phyloP scores from a whole-genome alignment of 2,797 vertebrate species.

The Merluccius polli region DNA sequence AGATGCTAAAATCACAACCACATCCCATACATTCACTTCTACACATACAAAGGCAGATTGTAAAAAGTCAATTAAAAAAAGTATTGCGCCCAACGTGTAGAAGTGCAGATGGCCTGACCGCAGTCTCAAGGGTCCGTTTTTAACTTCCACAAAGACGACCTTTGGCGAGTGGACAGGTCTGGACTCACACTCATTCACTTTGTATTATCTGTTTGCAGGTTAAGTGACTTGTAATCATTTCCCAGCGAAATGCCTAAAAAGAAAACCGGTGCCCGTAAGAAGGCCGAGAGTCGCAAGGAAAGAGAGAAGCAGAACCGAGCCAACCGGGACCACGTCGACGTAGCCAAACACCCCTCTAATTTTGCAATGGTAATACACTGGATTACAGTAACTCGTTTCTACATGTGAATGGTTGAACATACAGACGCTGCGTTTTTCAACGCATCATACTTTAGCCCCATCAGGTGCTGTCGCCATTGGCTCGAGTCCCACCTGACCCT shows the following conservation, averaged over 20 bases:
- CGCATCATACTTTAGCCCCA: neutral
- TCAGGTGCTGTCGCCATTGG: neutral
- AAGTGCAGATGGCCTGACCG: too few species aligned
- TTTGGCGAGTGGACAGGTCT: neutral
- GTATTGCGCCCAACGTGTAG: too few species aligned
- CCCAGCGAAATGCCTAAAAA: slow-evolving; percentile 88
- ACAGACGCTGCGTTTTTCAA: neutral
- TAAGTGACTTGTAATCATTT: neutral
- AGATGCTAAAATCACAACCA: too few species aligned
- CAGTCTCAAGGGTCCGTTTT: too few species aligned
- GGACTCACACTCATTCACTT: too few species aligned
- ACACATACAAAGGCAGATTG: too few species aligned
- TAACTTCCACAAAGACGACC: neutral
- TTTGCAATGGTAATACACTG: slow-evolving; percentile 77
- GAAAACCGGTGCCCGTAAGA: slow-evolving; percentile 96
- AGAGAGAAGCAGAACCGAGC: slow-evolving; percentile 91
- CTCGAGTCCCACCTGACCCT: too few species aligned
- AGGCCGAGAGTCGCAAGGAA: slow-evolving; percentile 91
- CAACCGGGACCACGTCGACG: slow-evolving; percentile 81
- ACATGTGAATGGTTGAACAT: neutral
- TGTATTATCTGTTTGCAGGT: slow-evolving; percentile 19
- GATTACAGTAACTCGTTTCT: neutral
- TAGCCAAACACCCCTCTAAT: slow-evolving; percentile 96
- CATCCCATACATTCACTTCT: too few species aligned
- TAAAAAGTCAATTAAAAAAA: too few species aligned